phyloP scores from a whole-genome alignment of 2,113 vertebrate species.

The Coracopsis vasa region DNA sequence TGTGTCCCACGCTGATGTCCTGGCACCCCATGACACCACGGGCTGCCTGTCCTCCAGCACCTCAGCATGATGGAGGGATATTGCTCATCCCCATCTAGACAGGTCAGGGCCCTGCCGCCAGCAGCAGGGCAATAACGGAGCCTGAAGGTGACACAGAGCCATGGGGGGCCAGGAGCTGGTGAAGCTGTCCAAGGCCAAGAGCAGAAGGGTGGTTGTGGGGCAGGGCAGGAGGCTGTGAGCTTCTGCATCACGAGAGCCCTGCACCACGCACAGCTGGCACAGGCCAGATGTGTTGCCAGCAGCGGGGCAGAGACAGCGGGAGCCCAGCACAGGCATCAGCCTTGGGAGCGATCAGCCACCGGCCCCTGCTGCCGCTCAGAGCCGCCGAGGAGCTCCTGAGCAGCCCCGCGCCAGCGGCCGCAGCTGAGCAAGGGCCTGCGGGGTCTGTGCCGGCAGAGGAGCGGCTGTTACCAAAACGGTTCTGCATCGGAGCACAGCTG shows the following conservation, averaged over 20 bases:
- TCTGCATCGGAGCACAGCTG: fast-evolving
- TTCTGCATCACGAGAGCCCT: background rate
- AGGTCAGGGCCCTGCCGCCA: background rate
- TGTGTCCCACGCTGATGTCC: fast-evolving
- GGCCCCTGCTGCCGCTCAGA: fast-evolving
- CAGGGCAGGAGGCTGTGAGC: background rate
- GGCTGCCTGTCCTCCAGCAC: background rate
- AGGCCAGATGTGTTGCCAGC: background rate
- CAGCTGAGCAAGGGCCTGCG: background rate
- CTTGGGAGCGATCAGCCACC: fast-evolving
- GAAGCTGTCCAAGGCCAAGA: background rate
- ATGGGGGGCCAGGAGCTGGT: fast-evolving
- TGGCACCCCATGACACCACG: fast-evolving
- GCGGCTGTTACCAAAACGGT: background rate
- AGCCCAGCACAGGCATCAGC: background rate
- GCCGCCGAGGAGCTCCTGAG: background rate
- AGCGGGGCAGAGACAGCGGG: background rate
- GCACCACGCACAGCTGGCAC: fast-evolving
- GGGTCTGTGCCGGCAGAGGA: background rate
- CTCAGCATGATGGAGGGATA: fast-evolving
- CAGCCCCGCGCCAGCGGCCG: background rate
- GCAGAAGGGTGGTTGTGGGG: background rate
- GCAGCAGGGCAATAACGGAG: background rate
- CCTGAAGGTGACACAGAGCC: background rate
- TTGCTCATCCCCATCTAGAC: background rate